These are phyloP conservation scores for Macrobrachium rosenbergii DNA, from an alignment of 1,140 invertebrate genomes.

Conservation along the genomic window DNA sequence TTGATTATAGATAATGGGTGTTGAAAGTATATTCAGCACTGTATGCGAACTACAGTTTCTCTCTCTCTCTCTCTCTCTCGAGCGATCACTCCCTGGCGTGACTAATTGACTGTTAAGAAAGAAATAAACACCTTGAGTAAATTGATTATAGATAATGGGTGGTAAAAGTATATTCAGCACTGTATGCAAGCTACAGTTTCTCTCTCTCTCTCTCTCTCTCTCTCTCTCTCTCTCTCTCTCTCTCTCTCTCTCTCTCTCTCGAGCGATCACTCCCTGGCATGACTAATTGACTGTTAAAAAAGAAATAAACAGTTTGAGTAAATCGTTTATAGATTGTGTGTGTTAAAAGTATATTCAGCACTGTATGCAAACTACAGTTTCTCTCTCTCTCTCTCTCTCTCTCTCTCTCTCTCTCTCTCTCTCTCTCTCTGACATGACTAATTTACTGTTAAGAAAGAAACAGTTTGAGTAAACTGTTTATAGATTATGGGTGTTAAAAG, in stretches of 20 bases:
- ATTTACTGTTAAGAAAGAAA: background rate
- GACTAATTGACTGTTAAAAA: no score
- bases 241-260: background rate
- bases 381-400: background rate
- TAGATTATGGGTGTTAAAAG: background rate
- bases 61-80: background rate
- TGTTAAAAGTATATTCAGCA: no score
- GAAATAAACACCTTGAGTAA: no score
- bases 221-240: background rate
- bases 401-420: background rate
- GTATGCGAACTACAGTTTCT: background rate
- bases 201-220: background rate
- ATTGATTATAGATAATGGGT: background rate
- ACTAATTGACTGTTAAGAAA: background rate
- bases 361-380: no score
- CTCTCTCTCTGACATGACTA: no score
- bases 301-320: no score
- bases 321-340: no score
- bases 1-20: no score
- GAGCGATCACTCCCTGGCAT: no score
- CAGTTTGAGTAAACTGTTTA: background rate
- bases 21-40: no score
- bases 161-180: background rate
- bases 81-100: background rate
- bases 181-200: no score